Base-by-base conservation (phyloP, 2,113 vertebrate species). In the Desmodus rotundus region DNA sequence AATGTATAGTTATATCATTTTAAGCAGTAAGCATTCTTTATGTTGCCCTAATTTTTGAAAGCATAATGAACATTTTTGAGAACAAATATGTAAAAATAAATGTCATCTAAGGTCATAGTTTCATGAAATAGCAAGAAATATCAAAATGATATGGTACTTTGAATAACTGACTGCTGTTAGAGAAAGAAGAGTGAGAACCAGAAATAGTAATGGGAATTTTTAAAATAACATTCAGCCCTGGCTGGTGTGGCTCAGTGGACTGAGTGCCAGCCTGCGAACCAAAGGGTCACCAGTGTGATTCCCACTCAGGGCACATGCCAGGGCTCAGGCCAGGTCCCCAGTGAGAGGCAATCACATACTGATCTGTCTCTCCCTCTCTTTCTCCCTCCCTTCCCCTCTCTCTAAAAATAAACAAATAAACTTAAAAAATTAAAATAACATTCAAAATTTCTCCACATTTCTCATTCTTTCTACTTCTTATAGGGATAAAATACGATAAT, bases 71-170 rank as follows among this genome's bases (percentile, higher is more conserved):
- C 28, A 87, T 38, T 92, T 93, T 41, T 83, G 41, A 83, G 85
- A 91, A 73, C 7, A 92, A 54, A 70, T 61, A 83, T 45, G 45
- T 54, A 74, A 93, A 87, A 96, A 92, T 89, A 88, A 41, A 85
- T 17, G 28, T 63, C 10, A 56, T 58, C 81, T 63, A 20, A 56
- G 8, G 16, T 78, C 43, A 47, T 19, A 52, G 33, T 84, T 93
- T 82, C 38, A 88, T 45, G 19, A 72, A 86, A 56, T 5, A 81
- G 19, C n/a, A 83, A 90, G 38, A 92, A 80, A 95, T 58, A 28
- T 58, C 52, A 82, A 87, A 95, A 86, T 85, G 45, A 22, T 58
- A 89, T 10, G n/a, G 36, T 38, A 50, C 31, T 81, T 41, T n/a
- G 26, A 68, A 61, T 58, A 78, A 86, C 15, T 82, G 41, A 78